Conservation (phyloP, 2,888 invertebrate genomes). For the Lottia scabra region DNA sequence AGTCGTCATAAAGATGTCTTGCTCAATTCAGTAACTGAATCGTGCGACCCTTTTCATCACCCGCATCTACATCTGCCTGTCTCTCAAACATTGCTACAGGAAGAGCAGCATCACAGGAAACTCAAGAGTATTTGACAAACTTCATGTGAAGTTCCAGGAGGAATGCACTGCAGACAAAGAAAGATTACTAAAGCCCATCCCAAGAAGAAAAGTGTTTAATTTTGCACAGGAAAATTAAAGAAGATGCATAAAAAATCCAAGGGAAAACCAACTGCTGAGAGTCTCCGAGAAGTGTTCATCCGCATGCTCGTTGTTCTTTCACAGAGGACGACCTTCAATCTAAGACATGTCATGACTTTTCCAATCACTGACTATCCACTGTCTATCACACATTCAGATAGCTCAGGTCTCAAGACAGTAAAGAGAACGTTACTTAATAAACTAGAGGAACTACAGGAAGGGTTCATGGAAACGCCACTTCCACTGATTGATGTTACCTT, state of each 20-base stretch:
- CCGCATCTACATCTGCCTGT: neutral
- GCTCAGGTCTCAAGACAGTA: no score
- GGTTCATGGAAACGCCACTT: neutral
- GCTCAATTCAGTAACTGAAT: neutral
- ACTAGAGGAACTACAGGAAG: no score
- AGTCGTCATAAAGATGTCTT: no score
- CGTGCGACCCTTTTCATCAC: neutral
- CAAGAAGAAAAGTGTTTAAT: no score
- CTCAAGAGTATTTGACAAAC: neutral
- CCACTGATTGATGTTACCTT: slow-evolving; percentile 18
- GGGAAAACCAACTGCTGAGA: neutral
- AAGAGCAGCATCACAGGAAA: neutral
- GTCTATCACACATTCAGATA: no score
- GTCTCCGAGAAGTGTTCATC: neutral
- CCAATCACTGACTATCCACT: slow-evolving; percentile 1
- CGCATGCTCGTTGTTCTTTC: neutral
- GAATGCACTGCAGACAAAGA: neutral
- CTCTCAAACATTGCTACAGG: neutral
- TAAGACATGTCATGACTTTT: neutral
- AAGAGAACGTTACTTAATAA: slow-evolving; percentile 13
- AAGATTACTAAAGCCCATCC: neutral
- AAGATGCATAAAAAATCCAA: no score
- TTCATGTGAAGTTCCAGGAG: neutral
- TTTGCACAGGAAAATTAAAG: no score
- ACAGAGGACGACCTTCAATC: neutral